A percentile compares a stretch with the other conserved stretches of the same genome.
Conservation (phyloP, 2,113 vertebrate genomes). For the Myodes glareolus region DNA sequence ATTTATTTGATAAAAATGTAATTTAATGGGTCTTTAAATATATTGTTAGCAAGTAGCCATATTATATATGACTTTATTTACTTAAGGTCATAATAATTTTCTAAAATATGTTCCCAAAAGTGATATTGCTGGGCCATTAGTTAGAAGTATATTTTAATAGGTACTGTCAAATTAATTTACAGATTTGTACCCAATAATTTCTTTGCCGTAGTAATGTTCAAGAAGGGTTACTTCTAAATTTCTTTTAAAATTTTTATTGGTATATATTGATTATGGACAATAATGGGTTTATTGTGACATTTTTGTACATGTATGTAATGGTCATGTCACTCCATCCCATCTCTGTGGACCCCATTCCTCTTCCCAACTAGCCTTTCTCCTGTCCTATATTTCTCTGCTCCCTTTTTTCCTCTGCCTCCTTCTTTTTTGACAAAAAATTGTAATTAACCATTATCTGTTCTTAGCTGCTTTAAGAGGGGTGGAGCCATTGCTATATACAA, state of each 20-base stretch:
- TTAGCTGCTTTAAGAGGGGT: neutral
- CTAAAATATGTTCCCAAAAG: neutral
- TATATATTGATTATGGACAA: neutral
- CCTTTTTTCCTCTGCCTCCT: neutral
- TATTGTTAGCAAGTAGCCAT: slow-evolving; percentile 27
- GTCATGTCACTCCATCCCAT: neutral
- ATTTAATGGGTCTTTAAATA: neutral
- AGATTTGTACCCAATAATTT: neutral
- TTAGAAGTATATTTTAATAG: slow-evolving; percentile 16
- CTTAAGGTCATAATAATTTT: neutral
- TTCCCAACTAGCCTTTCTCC: neutral
- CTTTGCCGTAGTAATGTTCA: slow-evolving; percentile 11
- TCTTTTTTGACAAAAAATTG: neutral
- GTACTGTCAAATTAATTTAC: neutral
- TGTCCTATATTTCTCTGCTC: neutral
- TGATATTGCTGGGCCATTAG: neutral
- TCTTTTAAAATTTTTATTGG: neutral
- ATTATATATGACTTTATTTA: slow-evolving; percentile 32
- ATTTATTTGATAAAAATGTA: slow-evolving; percentile 16
- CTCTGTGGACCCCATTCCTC: neutral
- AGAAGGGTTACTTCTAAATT: neutral
- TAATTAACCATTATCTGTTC: neutral
- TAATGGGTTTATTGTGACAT: neutral
- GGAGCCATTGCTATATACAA: neutral
- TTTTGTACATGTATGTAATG: neutral